Evolutionary conservation across 2,888 invertebrate species (phyloP).

Genomic region (Leptinotarsa haldemani): DNA sequence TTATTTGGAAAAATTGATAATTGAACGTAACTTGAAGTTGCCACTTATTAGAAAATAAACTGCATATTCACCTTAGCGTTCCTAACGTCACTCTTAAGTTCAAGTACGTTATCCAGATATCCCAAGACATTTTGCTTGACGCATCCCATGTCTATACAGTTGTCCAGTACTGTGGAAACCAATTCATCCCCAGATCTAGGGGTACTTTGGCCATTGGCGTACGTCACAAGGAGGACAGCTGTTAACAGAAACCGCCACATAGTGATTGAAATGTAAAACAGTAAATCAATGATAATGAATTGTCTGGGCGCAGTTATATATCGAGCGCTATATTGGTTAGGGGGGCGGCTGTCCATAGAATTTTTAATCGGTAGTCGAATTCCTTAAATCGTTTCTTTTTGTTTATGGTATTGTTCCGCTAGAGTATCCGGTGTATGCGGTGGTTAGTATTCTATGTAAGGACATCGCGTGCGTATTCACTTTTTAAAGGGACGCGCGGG

Average conservation of each 20-base stretch:
- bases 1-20: neutral
- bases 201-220: slow-evolving; percentile 40
- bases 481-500: slow-evolving; percentile 39
- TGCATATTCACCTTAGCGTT: slow-evolving; percentile 63
- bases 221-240: slow-evolving; percentile 65
- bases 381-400: slow-evolving; percentile 39
- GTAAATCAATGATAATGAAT: slow-evolving; percentile 55
- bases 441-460: slow-evolving; percentile 43
- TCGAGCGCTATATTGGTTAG: slow-evolving; percentile 67
- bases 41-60: slow-evolving; percentile 13
- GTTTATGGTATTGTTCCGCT: slow-evolving; percentile 58
- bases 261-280: slow-evolving; percentile 49
- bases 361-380: slow-evolving; percentile 41
- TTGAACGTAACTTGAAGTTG: neutral
- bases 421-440: slow-evolving; percentile 51
- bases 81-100: slow-evolving; percentile 72
- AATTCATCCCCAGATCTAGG: slow-evolving; percentile 73
- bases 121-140: slow-evolving; percentile 82
- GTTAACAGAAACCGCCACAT: slow-evolving; percentile 65
- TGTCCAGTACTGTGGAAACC: slow-evolving; percentile 77
- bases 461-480: slow-evolving; percentile 35
- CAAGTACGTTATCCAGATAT: slow-evolving; percentile 79
- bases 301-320: slow-evolving; percentile 77
- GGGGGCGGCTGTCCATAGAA: slow-evolving; percentile 57
- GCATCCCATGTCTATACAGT: slow-evolving; percentile 80